Evolutionary conservation across 2,113 vertebrate species (phyloP), one percentile per base, ranked within the genome.

Genomic region (Centropus bengalensis): DNA sequence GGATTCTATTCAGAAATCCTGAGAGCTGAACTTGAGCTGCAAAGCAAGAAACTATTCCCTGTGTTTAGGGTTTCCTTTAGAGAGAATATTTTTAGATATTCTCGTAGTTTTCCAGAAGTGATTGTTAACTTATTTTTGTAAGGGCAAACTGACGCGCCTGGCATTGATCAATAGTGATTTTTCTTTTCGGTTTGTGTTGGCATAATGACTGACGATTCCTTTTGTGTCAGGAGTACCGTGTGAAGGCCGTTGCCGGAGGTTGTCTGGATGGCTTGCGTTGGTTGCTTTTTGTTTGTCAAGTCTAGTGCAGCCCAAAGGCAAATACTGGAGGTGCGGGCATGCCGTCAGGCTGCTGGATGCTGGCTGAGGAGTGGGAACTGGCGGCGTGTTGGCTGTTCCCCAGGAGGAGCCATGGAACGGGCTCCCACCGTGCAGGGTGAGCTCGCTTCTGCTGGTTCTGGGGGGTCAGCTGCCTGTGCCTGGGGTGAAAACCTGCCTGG

Each of bases 31-130:
- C 23, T 32, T 90, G 88, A 91, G 80, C 86, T 81, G 64, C 62
- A 82, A 55, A 86, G 54, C 38, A 71, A 91, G 76, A 89, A 91
- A 87, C 64, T 93, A 47, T 94, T 96, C 86, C 66, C 91, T 64
- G 80, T 91, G 66, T 75, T 94, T 82, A 52, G 71, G 32, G 24
- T 85, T 91, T 90, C 69, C 62, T 16, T 60, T 87, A 75, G 81
- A 59, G 45, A 68, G 51, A 74, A 22, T 92, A 88, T 73, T 96
- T 94, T 84, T 91, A 92, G 88, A 30, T 81, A 42, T 14, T 89
- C 58, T 90, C 30, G 45, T 86, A 70, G 58, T 26, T 89, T 92
- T 95, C 85, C 64, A 58, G 56, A 85, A 84, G 55, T 83, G 49
- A 42, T 88, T 84, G 30, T 27, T 38, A 38, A 32, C 21, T 94